These are phyloP conservation scores for Axea sp. DNA, from an alignment of 2,888 invertebrate genomes.

Conservation along the genomic window DNA sequence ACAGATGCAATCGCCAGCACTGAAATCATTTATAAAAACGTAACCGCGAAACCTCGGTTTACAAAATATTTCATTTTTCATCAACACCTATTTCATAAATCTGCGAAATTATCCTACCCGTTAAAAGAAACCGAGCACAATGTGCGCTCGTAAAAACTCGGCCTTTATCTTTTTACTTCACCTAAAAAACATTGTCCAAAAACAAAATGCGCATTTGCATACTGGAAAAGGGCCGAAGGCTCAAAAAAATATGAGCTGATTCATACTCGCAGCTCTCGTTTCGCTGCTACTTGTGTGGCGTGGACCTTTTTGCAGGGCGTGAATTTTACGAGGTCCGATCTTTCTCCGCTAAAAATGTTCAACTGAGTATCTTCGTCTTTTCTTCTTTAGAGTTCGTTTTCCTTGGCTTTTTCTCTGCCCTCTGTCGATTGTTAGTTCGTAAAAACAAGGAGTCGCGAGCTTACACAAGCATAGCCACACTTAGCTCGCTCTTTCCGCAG, in stretches of 20 bases:
- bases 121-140: not conserved
- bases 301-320: conserved; percentile 19
- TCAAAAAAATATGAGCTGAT: conserved; percentile 39
- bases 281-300: conserved; percentile 11
- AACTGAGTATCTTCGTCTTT: conserved; percentile 7
- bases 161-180: conserved; percentile 2
- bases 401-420: conserved; percentile 14
- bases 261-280: conserved; percentile 22
- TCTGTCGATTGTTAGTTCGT: conserved; percentile 14
- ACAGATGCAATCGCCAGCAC: no score
- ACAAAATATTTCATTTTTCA: no score
- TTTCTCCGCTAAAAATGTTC: conserved; percentile 23
- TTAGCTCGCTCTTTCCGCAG: conserved; percentile 16
- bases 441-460: conserved; percentile 29
- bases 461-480: conserved; percentile 28
- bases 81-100: conserved; percentile 20
- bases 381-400: conserved; percentile 11
- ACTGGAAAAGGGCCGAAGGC: conserved; percentile 23
- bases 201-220: conserved; percentile 9
- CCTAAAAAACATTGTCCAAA: conserved; percentile 21
- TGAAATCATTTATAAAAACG: no score
- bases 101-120: not conserved
- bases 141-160: conserved; percentile 8
- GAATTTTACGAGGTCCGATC: conserved; percentile 41
- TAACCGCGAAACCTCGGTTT: no score